Evolutionary conservation across 2,797 vertebrate genomes (phyloP).

Genomic region (Perdix hodgsoniae): DNA sequence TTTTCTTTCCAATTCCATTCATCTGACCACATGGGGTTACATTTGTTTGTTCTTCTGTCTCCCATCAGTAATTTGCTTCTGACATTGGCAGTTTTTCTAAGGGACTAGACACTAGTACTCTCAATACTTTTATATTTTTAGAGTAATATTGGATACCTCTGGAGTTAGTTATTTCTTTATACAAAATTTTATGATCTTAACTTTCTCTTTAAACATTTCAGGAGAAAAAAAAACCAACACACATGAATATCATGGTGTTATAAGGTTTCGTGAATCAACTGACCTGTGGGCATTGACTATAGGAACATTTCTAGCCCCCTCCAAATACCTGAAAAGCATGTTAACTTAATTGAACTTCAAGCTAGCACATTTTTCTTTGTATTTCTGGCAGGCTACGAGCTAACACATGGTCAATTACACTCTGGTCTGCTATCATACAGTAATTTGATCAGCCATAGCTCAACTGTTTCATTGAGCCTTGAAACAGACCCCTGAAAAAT

Average conservation of each 20-base stretch:
- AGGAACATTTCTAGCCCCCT: background rate
- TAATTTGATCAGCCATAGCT: background rate
- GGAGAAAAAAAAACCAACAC: background rate
- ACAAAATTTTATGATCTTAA: background rate
- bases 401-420: background rate
- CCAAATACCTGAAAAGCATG: conserved; percentile 5
- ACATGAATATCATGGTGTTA: background rate
- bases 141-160: background rate
- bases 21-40: background rate
- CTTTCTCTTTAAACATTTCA: background rate
- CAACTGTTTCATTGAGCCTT: background rate
- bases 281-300: background rate
- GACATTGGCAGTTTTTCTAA: background rate
- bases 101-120: background rate
- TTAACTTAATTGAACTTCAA: conserved; percentile 36
- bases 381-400: background rate
- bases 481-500: background rate
- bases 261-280: background rate
- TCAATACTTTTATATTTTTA: background rate
- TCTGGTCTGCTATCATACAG: background rate
- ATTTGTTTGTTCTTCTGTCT: background rate
- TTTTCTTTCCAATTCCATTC: background rate
- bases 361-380: conserved; percentile 12
- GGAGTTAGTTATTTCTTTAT: background rate
- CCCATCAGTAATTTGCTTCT: background rate